Percentiles rank a stretch among this genome's conserved stretches.
Evolutionary conservation across 1,140 invertebrate species (phyloP).

Genomic region (Eulimnadia texana): DNA sequence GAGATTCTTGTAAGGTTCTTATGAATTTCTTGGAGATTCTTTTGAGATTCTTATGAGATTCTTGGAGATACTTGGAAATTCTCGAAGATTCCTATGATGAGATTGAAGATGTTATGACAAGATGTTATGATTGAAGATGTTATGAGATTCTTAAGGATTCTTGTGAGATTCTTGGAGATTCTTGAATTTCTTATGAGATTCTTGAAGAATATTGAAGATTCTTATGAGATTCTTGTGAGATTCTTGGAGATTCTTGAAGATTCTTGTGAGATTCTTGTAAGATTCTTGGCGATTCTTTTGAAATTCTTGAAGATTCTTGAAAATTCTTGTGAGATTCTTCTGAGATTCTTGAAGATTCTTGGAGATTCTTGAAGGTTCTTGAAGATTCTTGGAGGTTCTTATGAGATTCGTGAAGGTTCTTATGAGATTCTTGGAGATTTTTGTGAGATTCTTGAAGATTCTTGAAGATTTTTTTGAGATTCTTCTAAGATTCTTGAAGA

Average conservation of each 20-base stretch:
- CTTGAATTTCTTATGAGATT: background rate
- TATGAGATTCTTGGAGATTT: background rate
- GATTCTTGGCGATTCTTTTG: background rate
- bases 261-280: too few species aligned
- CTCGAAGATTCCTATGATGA: background rate
- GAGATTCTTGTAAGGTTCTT: too few species aligned
- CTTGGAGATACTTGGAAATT: background rate
- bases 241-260: background rate
- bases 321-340: too few species aligned
- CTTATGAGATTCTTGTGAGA: background rate
- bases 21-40: background rate
- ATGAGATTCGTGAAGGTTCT: background rate
- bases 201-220: background rate
- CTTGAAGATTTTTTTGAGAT: background rate
- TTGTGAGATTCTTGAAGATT: background rate
- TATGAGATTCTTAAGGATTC: background rate
- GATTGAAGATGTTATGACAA: too few species aligned
- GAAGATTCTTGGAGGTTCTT: background rate
- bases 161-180: background rate
- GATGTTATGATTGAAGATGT: background rate
- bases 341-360: background rate
- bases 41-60: background rate
- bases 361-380: background rate
- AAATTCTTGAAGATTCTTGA: background rate
- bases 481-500: background rate